These are phyloP conservation scores for Planococcus citri DNA, from an alignment of 1,140 invertebrate species.

Conservation along the genomic window DNA sequence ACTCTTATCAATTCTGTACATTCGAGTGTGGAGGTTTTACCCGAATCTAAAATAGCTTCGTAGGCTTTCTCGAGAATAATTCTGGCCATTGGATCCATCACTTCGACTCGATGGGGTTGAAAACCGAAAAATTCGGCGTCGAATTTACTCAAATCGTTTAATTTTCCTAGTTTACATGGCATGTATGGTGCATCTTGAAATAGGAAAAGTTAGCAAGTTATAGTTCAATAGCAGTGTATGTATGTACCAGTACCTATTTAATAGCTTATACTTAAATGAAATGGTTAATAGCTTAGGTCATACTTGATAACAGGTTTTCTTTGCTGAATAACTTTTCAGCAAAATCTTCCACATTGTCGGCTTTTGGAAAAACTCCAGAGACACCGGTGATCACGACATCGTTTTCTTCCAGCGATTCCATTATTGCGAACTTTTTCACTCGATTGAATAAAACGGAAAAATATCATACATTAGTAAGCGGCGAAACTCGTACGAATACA, in stretches of 20 bases:
- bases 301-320: conserved; percentile 30
- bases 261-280: no score
- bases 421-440: no score
- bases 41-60: conserved; percentile 82
- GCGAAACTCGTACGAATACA: no score
- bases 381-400: conserved; percentile 48
- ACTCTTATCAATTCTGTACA: neutral
- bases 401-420: neutral
- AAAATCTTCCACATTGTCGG: conserved; percentile 46
- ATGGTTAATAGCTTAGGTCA: neutral
- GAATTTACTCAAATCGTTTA: conserved; percentile 26
- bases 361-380: conserved; percentile 46
- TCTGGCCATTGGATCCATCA: conserved; percentile 78
- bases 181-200: neutral
- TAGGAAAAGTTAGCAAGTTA: neutral
- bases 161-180: conserved; percentile 23
- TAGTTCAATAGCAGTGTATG: neutral
- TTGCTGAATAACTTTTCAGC: conserved; percentile 40
- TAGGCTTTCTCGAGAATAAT: conserved; percentile 69
- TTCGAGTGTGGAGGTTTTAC: conserved; percentile 32
- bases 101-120: conserved; percentile 66
- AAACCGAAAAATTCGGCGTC: conserved; percentile 27
- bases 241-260: no score
- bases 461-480: no score
- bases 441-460: no score